These are phyloP conservation scores for Pocota personata DNA, from an alignment of 2,888 invertebrate species.

Conservation along the genomic window DNA sequence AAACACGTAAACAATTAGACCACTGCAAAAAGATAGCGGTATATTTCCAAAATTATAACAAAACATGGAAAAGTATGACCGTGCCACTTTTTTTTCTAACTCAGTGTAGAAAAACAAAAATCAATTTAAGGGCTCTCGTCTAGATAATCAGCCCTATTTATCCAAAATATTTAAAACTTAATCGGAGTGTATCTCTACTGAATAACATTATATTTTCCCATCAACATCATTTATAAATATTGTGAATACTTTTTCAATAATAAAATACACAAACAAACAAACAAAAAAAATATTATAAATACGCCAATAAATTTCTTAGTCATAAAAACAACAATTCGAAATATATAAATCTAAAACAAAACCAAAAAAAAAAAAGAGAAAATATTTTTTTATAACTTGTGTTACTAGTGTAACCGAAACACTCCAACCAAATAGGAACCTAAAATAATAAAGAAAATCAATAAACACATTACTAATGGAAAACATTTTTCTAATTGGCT, in stretches of 20 bases:
- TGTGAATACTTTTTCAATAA: slow-evolving; percentile 25
- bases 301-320: slow-evolving; percentile 32
- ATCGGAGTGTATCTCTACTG: neutral
- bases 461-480: slow-evolving; percentile 27
- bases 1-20: too few species aligned
- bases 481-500: slow-evolving; percentile 61
- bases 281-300: too few species aligned
- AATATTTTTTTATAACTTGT: slow-evolving; percentile 54
- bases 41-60: too few species aligned
- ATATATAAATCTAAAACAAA: neutral
- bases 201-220: neutral
- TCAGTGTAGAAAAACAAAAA: too few species aligned
- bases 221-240: slow-evolving; percentile 2
- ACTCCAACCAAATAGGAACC: slow-evolving; percentile 22
- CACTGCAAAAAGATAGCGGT: too few species aligned
- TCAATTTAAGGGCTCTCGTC: too few species aligned
- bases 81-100: too few species aligned
- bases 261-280: slow-evolving; percentile 10
- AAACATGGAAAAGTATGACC: too few species aligned
- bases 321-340: slow-evolving; percentile 17
- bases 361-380: neutral
- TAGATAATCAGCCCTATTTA: too few species aligned
- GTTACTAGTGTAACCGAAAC: slow-evolving; percentile 23
- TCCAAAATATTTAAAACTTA: too few species aligned
- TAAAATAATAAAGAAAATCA: slow-evolving; percentile 18